phyloP scores from a whole-genome alignment of 2,113 vertebrate species.

The Amazona vittata region DNA sequence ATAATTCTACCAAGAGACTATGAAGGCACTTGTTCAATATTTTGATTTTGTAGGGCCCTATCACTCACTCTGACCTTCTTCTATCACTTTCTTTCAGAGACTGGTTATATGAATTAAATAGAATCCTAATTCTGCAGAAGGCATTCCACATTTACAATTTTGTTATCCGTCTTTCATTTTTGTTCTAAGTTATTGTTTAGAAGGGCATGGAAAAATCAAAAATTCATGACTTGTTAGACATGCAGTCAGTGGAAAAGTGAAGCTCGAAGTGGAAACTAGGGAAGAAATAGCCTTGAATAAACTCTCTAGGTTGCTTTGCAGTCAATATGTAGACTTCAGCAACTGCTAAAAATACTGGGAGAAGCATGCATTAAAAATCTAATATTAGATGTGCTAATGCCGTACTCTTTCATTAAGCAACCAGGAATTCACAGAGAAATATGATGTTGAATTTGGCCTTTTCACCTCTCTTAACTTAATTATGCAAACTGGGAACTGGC shows the following conservation, averaged over 20 bases:
- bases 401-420: neutral
- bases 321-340: neutral
- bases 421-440: neutral
- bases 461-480: neutral
- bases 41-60: neutral
- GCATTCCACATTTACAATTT: neutral
- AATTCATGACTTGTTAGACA: neutral
- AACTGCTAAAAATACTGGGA: neutral
- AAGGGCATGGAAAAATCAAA: neutral
- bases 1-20: neutral
- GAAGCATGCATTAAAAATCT: neutral
- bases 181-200: neutral
- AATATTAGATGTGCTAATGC: neutral
- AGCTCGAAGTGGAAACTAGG: neutral
- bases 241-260: neutral
- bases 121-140: neutral
- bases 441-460: neutral
- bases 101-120: neutral
- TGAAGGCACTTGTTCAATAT: fast-evolving
- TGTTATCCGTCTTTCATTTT: neutral
- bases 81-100: neutral
- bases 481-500: neutral
- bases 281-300: neutral
- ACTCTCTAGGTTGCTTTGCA: neutral
- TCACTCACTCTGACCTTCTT: neutral